These are phyloP conservation scores for Drosophila athabasca DNA, from an alignment of 1,140 invertebrate genomes.

Conservation along the genomic window DNA sequence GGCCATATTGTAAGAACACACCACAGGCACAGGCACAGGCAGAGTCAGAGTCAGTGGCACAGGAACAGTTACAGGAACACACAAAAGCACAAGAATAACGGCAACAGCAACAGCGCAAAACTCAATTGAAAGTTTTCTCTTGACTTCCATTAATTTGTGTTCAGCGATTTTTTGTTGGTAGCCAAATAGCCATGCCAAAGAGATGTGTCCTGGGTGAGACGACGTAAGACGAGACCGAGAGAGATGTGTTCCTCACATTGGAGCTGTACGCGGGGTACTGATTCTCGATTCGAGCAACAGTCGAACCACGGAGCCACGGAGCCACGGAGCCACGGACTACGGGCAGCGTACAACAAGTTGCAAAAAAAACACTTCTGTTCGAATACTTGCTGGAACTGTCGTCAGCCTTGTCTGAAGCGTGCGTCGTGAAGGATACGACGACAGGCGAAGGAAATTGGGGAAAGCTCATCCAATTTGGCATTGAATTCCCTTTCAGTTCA, in stretches of 20 bases:
- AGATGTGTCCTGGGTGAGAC: too few species aligned
- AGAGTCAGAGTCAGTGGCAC: constrained; percentile 2
- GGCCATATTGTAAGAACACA: constrained; percentile 51
- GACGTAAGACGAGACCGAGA: constrained; percentile 3
- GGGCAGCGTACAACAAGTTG: constrained; percentile 61
- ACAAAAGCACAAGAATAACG: constrained; percentile 14
- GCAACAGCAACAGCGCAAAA: constrained; percentile 30
- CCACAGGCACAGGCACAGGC: constrained; percentile 25
- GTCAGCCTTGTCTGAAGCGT: constrained; percentile 35
- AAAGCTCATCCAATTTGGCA: too few species aligned
- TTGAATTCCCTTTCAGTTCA: constrained; percentile 22
- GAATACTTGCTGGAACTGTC: constrained; percentile 58
- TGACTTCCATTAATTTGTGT: constrained; percentile 47
- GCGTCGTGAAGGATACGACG: too few species aligned
- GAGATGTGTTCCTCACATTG: constrained; percentile 50
- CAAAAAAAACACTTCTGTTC: constrained; percentile 53
- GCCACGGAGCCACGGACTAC: background rate
- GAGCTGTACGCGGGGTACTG: constrained; percentile 72
- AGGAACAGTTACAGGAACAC: constrained; percentile 19
- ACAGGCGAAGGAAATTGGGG: constrained; percentile 23
- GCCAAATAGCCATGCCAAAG: too few species aligned
- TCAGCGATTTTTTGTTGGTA: constrained; percentile 41
- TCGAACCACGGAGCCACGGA: too few species aligned
- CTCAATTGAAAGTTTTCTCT: constrained; percentile 55
- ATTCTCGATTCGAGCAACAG: constrained; percentile 58